phyloP scores from a whole-genome alignment of 2,888 invertebrate species.

The Rhodophaea formosa region DNA sequence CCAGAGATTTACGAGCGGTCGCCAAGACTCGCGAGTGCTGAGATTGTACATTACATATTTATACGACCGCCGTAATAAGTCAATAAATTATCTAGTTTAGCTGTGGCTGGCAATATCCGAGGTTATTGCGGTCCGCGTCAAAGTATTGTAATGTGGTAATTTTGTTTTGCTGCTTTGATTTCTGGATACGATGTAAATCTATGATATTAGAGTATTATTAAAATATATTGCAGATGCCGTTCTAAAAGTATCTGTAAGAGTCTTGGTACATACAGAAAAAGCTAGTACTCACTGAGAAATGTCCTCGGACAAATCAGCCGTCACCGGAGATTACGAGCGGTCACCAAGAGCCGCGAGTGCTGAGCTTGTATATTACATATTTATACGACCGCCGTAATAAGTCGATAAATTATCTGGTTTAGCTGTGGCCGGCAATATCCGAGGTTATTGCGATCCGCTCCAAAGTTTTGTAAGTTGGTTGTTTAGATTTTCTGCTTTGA shows the following conservation, averaged over 20 bases:
- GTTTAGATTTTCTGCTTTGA: neutral
- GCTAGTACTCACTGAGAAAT: neutral
- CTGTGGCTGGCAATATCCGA: neutral
- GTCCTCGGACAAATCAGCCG: constrained; percentile 18
- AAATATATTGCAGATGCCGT: too few species aligned
- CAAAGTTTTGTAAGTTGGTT: neutral
- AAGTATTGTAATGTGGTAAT: neutral
- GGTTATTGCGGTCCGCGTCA: neutral
- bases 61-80: neutral
- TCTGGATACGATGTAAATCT: neutral
- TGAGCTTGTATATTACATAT: constrained; percentile 8
- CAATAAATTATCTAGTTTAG: neutral
- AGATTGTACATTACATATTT: constrained; percentile 7
- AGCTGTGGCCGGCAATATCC: neutral
- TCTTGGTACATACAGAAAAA: too few species aligned
- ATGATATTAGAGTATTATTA: too few species aligned
- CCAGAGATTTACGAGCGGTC: neutral
- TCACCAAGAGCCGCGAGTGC: neutral
- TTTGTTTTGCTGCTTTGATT: neutral
- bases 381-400: neutral
- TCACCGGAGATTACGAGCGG: constrained; percentile 2
- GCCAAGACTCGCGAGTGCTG: neutral
- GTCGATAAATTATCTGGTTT: neutral
- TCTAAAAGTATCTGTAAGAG: too few species aligned
- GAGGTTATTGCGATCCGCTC: neutral